Conservation (phyloP, 92 coral and sea anemone species). For the Phymanthus crucifer region DNA sequence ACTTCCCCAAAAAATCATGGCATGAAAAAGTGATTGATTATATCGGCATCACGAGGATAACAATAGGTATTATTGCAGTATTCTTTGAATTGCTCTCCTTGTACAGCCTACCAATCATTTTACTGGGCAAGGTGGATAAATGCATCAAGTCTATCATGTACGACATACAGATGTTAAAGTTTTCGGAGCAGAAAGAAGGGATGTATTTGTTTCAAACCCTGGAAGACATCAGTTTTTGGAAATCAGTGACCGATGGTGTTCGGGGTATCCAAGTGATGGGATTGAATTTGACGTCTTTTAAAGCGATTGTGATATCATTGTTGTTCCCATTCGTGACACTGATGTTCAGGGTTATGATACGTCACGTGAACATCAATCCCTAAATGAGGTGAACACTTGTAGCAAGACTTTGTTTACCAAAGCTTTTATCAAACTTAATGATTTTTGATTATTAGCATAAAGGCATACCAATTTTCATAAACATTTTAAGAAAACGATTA, state of each 20-base stretch:
- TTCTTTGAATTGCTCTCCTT: constrained; percentile 50
- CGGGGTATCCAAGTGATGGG: constrained; percentile 60
- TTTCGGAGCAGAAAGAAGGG: constrained; percentile 36
- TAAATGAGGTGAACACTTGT: background rate
- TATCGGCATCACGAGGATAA: constrained; percentile 36
- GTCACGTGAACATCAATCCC: constrained; percentile 48
- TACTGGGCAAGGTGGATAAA: constrained; percentile 63
- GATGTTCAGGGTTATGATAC: constrained; percentile 42
- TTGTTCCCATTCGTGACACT: constrained; percentile 61
- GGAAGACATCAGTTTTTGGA: constrained; percentile 29
- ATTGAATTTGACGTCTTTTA: constrained; percentile 55
- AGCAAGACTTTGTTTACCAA: background rate
- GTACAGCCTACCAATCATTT: constrained; percentile 63
- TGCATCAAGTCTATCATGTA: constrained; percentile 45
- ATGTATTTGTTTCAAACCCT: constrained; percentile 47
- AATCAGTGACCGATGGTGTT: constrained; percentile 23
- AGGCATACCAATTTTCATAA: background rate
- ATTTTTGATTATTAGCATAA: no score
- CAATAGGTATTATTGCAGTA: constrained; percentile 21
- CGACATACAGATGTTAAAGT: constrained; percentile 53
- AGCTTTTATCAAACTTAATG: no score
- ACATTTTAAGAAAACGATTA: no score
- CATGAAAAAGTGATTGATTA: constrained; percentile 20
- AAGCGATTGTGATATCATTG: constrained; percentile 47
- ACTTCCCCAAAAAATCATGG: background rate